phyloP scores from a whole-genome alignment of 53 echinoderm and acorn worm species.

The Antedon mediterranea region DNA sequence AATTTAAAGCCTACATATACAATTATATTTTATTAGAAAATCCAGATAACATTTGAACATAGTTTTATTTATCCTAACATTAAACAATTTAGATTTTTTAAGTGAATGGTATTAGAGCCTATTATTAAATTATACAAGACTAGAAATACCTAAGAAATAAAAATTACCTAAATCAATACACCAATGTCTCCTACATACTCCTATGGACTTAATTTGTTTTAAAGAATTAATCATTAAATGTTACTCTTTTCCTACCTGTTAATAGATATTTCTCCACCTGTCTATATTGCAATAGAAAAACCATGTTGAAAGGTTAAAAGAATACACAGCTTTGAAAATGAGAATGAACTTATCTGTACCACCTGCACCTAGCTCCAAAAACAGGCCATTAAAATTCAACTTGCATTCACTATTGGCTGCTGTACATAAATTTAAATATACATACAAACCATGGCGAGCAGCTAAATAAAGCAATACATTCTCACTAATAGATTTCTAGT shows the following conservation, averaged over 20 bases:
- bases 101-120: too few species aligned
- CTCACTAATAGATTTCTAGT: background rate
- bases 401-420: background rate
- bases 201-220: too few species aligned
- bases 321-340: background rate
- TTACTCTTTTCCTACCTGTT: background rate
- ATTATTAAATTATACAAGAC: too few species aligned
- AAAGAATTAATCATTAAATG: too few species aligned
- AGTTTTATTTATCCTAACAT: too few species aligned
- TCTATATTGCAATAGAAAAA: background rate
- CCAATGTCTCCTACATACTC: too few species aligned
- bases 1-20: too few species aligned
- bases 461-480: background rate
- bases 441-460: background rate
- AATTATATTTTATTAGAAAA: too few species aligned
- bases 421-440: background rate
- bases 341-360: background rate
- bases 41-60: too few species aligned
- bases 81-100: too few species aligned
- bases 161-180: too few species aligned
- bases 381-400: background rate
- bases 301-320: background rate
- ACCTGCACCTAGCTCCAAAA: background rate
- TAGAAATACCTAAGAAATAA: too few species aligned
- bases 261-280: background rate